Percentiles rank a stretch among this genome's conserved stretches.
phyloP scores from a whole-genome alignment of 1,140 invertebrate species.

The Eubasilissa regina region DNA sequence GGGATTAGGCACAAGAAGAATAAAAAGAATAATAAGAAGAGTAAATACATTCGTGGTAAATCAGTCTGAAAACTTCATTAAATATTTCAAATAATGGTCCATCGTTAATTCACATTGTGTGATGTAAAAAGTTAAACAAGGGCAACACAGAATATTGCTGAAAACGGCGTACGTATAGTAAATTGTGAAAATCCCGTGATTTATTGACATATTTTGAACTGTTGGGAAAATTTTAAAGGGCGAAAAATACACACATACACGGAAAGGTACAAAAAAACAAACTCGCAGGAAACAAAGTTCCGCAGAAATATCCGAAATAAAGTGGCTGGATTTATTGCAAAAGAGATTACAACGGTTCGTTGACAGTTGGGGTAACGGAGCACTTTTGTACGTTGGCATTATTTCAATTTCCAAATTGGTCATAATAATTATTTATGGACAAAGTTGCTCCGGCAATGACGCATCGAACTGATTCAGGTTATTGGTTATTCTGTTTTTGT shows the following conservation, averaged over 20 bases:
- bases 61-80: too few relatives aligned
- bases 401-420: slow-evolving; percentile 8
- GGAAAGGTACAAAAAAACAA: slow-evolving; percentile 1
- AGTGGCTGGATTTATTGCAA: slow-evolving; percentile 5
- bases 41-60: too few relatives aligned
- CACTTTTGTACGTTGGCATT: background rate
- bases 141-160: too few relatives aligned
- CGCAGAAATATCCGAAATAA: slow-evolving; percentile 27
- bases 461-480: background rate
- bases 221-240: background rate
- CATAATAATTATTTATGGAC: slow-evolving; percentile 10
- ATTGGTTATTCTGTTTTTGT: background rate
- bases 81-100: too few relatives aligned
- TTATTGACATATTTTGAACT: slow-evolving; percentile 3
- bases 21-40: too few relatives aligned
- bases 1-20: too few relatives aligned
- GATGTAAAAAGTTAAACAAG: too few relatives aligned
- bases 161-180: background rate
- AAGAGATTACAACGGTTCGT: slow-evolving; percentile 8
- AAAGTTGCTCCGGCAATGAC: background rate
- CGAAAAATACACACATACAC: slow-evolving; percentile 9
- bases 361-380: background rate
- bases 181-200: slow-evolving; percentile 8
- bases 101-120: too few relatives aligned
- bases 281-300: slow-evolving; percentile 13